These are phyloP conservation scores for Microcebus lehilahytsara DNA, from an alignment of 2,113 vertebrate species.

Conservation along the genomic window DNA sequence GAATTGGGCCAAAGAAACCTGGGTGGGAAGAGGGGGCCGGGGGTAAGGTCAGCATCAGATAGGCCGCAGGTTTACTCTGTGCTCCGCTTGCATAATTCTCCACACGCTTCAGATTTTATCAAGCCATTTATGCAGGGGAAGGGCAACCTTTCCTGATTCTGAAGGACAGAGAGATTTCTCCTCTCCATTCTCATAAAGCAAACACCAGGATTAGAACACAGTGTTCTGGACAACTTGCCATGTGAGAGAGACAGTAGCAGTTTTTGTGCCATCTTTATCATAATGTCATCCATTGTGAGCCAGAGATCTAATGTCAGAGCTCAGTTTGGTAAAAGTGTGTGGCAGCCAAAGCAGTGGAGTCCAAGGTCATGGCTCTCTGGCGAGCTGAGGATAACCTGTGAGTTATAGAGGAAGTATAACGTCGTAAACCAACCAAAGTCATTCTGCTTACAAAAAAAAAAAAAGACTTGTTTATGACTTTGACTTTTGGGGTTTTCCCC, in stretches of 20 bases:
- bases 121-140: neutral
- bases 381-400: too few relatives aligned
- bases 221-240: neutral
- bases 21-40: fast-evolving
- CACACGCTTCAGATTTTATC: fast-evolving
- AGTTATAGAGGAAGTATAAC: neutral
- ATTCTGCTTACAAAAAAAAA: neutral
- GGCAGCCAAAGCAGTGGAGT: neutral
- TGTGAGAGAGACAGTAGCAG: neutral
- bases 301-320: fast-evolving
- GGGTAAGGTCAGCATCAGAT: neutral
- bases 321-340: neutral
- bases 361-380: neutral
- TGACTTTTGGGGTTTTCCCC: too few relatives aligned
- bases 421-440: neutral
- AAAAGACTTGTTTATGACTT: neutral
- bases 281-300: neutral
- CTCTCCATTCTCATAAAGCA: neutral
- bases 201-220: neutral
- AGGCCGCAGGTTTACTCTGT: too few relatives aligned
- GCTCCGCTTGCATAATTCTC: neutral
- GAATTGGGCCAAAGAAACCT: neutral
- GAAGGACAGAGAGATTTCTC: neutral
- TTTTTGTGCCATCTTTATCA: neutral
- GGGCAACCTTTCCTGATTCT: neutral